Evolutionary conservation across 2,888 invertebrate genomes (phyloP), one percentile per base, ranked within the genome.

Genomic region (Leptopilina myrica): DNA sequence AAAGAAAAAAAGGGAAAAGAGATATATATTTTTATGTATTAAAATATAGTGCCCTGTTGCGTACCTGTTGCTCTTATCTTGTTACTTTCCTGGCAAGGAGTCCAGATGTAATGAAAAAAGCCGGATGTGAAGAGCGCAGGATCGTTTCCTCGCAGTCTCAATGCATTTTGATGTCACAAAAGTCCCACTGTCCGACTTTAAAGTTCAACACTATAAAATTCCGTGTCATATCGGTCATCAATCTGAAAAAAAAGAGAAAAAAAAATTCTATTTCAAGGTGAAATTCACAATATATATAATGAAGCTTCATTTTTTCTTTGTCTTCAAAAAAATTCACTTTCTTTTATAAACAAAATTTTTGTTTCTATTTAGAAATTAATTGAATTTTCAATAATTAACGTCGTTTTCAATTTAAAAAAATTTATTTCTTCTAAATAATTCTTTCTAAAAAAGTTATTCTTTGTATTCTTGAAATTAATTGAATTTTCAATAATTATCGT

Each of bases 61-160:
- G 73, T 73, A 73, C 73, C 73, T 73, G 73, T 73, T 73, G 73
- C 73, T 53, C 73, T 73, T 56, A 53, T 73, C 73, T 73, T 73
- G 56, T 56, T 73, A 73, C 73, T 73, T 73, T 73, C 73, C 73
- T 73, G 73, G 73, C 73, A 73, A 5, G 33, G 73, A 40, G 56
- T n/a, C 73, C 73, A 73, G 73, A 73, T 73, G 73, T 53, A 33
- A 56, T 73, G 73, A 73, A 73, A 73, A 73, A 56, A 73, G 73
- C 73, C 73, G 73, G 73, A 73, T 73, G 40, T 26, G 56, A 40
- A 73, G 73, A 73, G 73, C 73, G 73, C 73, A 73, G 73, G 40
- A 73, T 73, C 73, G 73, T 73, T 73, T 73, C 73, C 73, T 73
- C 56, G 15, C n/a, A 5, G 20, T 65, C n/a, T 65, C 65, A 67